Base-by-base conservation (phyloP, 2,888 invertebrate species). In the Andrena bicolor region DNA sequence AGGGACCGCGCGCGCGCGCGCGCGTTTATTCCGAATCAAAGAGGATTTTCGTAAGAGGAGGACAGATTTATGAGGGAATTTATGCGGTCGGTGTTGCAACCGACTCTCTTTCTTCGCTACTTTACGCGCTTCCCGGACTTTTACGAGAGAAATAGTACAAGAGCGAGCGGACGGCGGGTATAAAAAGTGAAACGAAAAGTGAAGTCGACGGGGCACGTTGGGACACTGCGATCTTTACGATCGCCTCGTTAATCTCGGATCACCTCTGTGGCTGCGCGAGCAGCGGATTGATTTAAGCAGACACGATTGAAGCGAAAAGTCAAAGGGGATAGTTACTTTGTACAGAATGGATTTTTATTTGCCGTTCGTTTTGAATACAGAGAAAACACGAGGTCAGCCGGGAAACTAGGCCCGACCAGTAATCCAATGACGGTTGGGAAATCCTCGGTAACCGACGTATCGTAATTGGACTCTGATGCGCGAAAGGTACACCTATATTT, bases 371-470 rank as follows among this genome's bases (percentile, higher is more conserved):
- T 7, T 1, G 35, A 26, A 23, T 3, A 56, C 4, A 26, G 7
- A 20, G 56, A 56, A 4, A 56, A 4, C 26, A 5, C 56, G 56
- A 56, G 23, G 56, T 23, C 23, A 13, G 23, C 2, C 61, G 68
- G 53, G 49, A 78, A 75, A 78, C 75, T 65, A 53, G 64, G 35
- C 63, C 71, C 26, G 48, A 10, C 10, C 30, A 60, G 83, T 84
- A 83, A 84, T 80, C 71, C 84, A 84, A 84, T 76, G 84, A 83
- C 63, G 56, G 83, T 84, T 84, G 84, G 66, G 84, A 84, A 84
- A 84, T 84, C 73, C 76, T 70, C 61, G 69, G 71, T 66, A 58
- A 76, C 84, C 76, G 70, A 83, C 76, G 80, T 84, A 84, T 80
- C 84, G 84, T 84, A 84, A 84, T 83, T 76, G 80, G 84, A 84